Evolutionary conservation across 2,888 invertebrate species (phyloP).

Genomic region (Drosophila ustulata): DNA sequence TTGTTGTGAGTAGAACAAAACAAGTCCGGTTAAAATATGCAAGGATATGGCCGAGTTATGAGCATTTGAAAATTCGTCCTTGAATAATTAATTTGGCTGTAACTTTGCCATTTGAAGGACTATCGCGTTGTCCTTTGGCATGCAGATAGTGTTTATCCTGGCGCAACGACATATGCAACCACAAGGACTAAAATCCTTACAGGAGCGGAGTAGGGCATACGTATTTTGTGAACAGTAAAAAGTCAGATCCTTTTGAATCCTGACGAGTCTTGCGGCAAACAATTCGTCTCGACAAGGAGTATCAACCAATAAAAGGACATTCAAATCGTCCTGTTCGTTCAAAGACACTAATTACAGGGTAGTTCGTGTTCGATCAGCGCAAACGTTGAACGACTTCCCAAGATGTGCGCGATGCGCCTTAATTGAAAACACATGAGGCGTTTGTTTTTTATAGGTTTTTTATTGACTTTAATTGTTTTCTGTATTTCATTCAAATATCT

Average conservation of each 20-base stretch:
- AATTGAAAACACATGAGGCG: slow-evolving; percentile 14
- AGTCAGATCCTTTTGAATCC: too few relatives aligned
- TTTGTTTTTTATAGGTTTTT: slow-evolving; percentile 41
- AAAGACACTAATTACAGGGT: not conserved
- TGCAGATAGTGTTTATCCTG: not conserved
- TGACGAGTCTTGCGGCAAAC: too few relatives aligned
- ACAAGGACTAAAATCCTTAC: too few relatives aligned
- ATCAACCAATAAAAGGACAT: too few relatives aligned
- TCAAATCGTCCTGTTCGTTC: too few relatives aligned
- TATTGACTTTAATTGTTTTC: slow-evolving; percentile 62
- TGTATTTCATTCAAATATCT: slow-evolving; percentile 72
- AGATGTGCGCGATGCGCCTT: not conserved
- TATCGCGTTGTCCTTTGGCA: not conserved
- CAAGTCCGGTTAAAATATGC: not conserved
- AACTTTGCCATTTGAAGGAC: not conserved
- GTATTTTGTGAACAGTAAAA: too few relatives aligned
- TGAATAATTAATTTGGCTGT: not conserved
- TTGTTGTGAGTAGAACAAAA: not conserved
- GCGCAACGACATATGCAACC: too few relatives aligned
- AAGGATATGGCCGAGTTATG: not conserved
- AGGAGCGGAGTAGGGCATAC: too few relatives aligned
- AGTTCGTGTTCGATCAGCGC: not conserved
- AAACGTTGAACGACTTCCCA: not conserved
- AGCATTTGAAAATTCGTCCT: not conserved
- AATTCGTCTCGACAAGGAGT: too few relatives aligned